Percentiles rank a stretch among this genome's conserved stretches.
Conservation (phyloP, 2,888 invertebrate species). For the Mellilla xanthometata region DNA sequence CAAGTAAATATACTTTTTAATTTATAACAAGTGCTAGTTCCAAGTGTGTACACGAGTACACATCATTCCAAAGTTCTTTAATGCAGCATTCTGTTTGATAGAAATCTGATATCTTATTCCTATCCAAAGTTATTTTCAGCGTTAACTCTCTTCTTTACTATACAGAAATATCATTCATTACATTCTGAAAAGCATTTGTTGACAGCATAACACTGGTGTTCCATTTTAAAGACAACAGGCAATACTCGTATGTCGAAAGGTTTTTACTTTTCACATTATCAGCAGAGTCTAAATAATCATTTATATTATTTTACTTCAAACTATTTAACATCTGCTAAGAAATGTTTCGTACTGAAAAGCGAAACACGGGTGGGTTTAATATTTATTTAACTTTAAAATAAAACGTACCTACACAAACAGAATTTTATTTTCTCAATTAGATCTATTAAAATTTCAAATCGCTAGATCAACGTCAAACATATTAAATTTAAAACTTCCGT, state of each 20-base stretch:
- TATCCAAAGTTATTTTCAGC: slow-evolving; percentile 10
- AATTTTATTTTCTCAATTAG: slow-evolving; percentile 3
- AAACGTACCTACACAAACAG: slow-evolving; percentile 2
- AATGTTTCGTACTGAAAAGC: not conserved
- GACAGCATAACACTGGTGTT: slow-evolving; percentile 29
- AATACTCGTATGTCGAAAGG: slow-evolving; percentile 21
- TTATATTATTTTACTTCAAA: slow-evolving; percentile 6
- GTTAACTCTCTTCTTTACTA: slow-evolving; percentile 22
- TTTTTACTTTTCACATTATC: slow-evolving; percentile 23
- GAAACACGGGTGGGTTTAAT: not conserved
- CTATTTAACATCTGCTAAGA: slow-evolving; percentile 3
- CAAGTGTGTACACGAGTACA: too few relatives aligned
- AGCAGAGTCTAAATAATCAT: slow-evolving; percentile 1
- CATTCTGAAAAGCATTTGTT: slow-evolving; percentile 25
- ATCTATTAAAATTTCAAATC: slow-evolving; percentile 6
- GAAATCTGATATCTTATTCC: slow-evolving; percentile 14
- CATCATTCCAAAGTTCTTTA: too few relatives aligned
- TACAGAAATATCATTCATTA: slow-evolving; percentile 29
- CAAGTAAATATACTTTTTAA: too few relatives aligned
- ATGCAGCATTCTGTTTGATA: not conserved
- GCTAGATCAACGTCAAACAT: slow-evolving; percentile 12
- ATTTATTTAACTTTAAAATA: not conserved
- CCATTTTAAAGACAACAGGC: slow-evolving; percentile 28
- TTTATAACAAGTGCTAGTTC: too few relatives aligned
- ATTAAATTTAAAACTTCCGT: slow-evolving; percentile 18